Evolutionary conservation across 1,140 invertebrate species (phyloP).

Genomic region (Drosophila kepulauana): DNA sequence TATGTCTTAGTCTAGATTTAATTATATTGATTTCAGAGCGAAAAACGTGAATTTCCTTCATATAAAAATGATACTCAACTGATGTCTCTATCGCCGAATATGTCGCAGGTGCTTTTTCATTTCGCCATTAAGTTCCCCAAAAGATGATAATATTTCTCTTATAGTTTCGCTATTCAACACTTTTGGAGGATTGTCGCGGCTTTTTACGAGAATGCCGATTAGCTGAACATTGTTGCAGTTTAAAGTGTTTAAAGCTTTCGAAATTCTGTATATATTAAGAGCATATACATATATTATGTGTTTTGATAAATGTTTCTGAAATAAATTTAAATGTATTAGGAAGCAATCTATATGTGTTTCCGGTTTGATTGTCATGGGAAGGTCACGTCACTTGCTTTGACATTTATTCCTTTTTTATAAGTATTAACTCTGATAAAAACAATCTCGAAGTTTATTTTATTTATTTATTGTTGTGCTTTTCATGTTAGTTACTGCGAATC

Average conservation of each 20-base stretch:
- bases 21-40: background rate
- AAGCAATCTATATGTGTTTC: background rate
- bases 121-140: background rate
- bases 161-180: background rate
- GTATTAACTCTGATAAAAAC: background rate
- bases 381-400: background rate
- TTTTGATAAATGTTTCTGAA: background rate
- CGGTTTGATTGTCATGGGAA: background rate
- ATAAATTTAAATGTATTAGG: no score
- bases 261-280: constrained; percentile 4
- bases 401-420: background rate
- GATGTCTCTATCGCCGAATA: background rate
- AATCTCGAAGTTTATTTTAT: background rate
- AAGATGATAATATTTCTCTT: background rate
- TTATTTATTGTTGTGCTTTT: background rate
- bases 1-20: no score
- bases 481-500: background rate
- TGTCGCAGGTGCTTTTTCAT: background rate
- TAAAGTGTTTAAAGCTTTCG: background rate
- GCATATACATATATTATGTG: background rate
- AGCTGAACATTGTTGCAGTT: constrained; percentile 2
- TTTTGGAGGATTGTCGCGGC: background rate
- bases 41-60: background rate
- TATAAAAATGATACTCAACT: background rate
- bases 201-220: background rate